Percentiles rank a stretch among this genome's conserved stretches.
These are phyloP conservation scores for Bugulina stolonifera DNA, from an alignment of 2,888 invertebrate species.

Conservation along the genomic window DNA sequence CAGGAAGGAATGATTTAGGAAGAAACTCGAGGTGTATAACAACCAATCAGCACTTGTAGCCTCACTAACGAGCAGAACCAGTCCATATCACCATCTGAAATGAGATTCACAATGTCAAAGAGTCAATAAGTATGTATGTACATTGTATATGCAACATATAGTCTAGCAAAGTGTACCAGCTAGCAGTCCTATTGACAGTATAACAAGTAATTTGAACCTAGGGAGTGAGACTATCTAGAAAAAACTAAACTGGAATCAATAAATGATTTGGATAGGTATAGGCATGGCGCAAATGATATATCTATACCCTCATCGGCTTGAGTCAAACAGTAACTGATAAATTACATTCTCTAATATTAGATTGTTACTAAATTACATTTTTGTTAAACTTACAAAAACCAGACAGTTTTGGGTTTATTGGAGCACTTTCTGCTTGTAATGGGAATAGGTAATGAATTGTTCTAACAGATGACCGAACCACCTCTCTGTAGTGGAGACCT, in stretches of 20 bases:
- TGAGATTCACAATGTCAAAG: not conserved
- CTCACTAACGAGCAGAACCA: not conserved
- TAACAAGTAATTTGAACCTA: too few species aligned
- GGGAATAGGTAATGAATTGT: not conserved
- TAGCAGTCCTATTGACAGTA: too few species aligned
- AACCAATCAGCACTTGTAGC: not conserved
- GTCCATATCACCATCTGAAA: not conserved
- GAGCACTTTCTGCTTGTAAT: not conserved
- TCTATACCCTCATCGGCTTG: too few species aligned
- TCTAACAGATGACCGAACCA: not conserved
- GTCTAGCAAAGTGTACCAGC: not conserved
- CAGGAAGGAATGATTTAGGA: too few species aligned
- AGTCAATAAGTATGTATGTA: not conserved
- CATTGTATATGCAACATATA: not conserved
- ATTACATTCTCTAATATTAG: too few species aligned
- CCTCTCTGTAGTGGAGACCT: not conserved
- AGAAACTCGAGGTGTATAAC: not conserved
- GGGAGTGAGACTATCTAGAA: too few species aligned
- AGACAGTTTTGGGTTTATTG: not conserved
- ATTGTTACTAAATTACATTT: too few species aligned
- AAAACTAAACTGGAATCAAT: too few species aligned
- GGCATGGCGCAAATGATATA: too few species aligned
- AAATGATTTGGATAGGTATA: too few species aligned
- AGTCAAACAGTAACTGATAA: too few species aligned
- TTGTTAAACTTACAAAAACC: not conserved